Conservation (phyloP, 2,888 invertebrate species). For the Apeira syringaria region DNA sequence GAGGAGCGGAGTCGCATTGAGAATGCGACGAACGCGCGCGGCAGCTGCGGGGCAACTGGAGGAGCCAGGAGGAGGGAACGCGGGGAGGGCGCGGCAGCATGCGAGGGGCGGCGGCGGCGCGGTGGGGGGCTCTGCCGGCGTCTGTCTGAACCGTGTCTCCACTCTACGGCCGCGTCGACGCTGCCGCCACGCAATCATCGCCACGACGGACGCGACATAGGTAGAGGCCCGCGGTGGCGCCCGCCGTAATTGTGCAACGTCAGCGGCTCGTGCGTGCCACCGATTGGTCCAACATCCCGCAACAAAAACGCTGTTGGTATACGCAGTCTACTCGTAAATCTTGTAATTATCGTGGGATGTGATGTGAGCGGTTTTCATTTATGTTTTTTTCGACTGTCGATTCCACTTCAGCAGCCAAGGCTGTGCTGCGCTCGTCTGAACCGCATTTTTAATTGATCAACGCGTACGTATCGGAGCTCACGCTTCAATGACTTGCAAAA, state of each 20-base stretch:
- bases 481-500: constrained; percentile 36
- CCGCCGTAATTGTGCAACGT: constrained; percentile 73
- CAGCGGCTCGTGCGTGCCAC: constrained; percentile 68
- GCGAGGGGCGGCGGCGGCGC: constrained; percentile 15
- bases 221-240: constrained; percentile 28
- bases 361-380: constrained; percentile 38
- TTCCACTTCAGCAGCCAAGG: constrained; percentile 37
- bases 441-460: constrained; percentile 34
- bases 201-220: constrained; percentile 44
- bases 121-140: constrained; percentile 46
- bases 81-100: constrained; percentile 24
- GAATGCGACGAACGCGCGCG: constrained; percentile 78
- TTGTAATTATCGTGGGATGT: constrained; percentile 33
- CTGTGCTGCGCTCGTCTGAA: constrained; percentile 32
- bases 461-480: constrained; percentile 31
- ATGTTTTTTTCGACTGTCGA: constrained; percentile 33
- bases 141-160: constrained; percentile 62
- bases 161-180: neutral
- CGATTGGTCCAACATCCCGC: constrained; percentile 35
- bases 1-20: constrained; percentile 70
- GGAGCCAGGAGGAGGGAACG: constrained; percentile 28
- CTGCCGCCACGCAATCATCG: constrained; percentile 11
- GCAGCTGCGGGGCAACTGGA: constrained; percentile 78
- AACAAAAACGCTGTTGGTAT: constrained; percentile 47
- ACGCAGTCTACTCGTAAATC: constrained; percentile 12